Evolutionary conservation across 2,888 invertebrate species (phyloP).

Genomic region (Acanthosepion esculentum): DNA sequence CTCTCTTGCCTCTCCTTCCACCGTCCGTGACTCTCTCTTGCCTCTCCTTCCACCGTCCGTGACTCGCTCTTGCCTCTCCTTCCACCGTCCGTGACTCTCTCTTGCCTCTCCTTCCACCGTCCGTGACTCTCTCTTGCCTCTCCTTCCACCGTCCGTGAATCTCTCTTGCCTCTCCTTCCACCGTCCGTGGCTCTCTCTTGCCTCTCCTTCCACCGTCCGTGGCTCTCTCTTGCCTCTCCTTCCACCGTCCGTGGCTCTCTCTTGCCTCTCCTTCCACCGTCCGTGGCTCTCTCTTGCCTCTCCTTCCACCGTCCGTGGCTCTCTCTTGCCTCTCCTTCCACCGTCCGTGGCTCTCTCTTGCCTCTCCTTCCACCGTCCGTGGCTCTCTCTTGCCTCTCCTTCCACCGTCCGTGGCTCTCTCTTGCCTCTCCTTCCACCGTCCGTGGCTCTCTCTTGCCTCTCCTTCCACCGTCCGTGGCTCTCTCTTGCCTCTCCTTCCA

Average conservation of each 20-base stretch:
- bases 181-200: neutral
- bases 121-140: neutral
- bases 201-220: neutral
- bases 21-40: constrained; percentile 41
- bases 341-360: neutral
- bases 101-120: neutral
- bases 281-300: neutral
- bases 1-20: constrained; percentile 12
- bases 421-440: neutral
- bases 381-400: neutral
- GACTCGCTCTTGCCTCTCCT: neutral
- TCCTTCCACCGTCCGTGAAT: neutral
- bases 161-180: neutral
- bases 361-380: neutral
- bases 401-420: neutral
- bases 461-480: neutral
- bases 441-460: neutral
- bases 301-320: neutral
- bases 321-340: constrained; percentile 37
- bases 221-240: neutral
- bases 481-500: neutral
- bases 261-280: neutral
- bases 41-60: neutral
- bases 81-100: constrained; percentile 45
- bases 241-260: neutral